Evolutionary conservation across 2,797 vertebrate genomes (phyloP).

Genomic region (Benthosema pterotum): DNA sequence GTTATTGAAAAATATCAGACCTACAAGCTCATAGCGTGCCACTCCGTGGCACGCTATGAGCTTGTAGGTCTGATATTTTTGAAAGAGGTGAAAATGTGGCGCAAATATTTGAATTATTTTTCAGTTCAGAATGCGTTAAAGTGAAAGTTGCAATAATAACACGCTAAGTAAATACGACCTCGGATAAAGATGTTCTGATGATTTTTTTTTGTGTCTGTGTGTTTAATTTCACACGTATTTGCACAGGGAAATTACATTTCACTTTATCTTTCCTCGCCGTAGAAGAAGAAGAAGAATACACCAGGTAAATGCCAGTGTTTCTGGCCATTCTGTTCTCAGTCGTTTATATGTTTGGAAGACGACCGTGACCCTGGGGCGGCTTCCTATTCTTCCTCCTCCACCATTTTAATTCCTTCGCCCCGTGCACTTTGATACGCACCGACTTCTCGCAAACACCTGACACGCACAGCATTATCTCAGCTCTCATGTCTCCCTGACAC

Average conservation of each 20-base stretch:
- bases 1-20: too few relatives aligned
- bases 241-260: constrained; percentile 89
- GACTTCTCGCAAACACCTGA: constrained; percentile 12
- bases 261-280: constrained; percentile 83
- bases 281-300: too few relatives aligned
- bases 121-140: too few relatives aligned
- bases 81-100: too few relatives aligned
- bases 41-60: too few relatives aligned
- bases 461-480: background rate
- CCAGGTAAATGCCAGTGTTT: constrained; percentile 70
- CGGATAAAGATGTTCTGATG: constrained; percentile 69
- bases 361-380: constrained; percentile 53
- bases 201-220: constrained; percentile 85
- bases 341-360: constrained; percentile 59
- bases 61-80: too few relatives aligned
- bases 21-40: too few relatives aligned
- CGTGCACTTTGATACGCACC: constrained; percentile 15
- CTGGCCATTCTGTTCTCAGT: constrained; percentile 63
- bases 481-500: background rate
- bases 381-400: too few relatives aligned
- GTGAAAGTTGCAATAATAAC: constrained; percentile 73
- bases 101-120: too few relatives aligned
- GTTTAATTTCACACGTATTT: constrained; percentile 91
- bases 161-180: constrained; percentile 66
- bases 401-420: background rate